Conservation (phyloP, 2,888 invertebrate species). For the Endotricha flammealis region DNA sequence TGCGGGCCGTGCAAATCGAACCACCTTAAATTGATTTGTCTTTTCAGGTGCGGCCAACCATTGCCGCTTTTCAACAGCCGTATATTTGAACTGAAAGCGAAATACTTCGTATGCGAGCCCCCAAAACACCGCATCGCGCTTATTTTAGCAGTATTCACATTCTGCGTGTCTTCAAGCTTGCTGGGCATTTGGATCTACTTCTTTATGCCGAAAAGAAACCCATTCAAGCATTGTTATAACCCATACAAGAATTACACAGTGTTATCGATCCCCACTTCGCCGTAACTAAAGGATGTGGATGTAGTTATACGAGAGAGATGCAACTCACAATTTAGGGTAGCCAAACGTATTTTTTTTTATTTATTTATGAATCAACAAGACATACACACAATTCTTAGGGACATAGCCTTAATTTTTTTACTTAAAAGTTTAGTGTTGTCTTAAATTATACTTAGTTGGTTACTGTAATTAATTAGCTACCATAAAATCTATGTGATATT, state of each 20-base stretch:
- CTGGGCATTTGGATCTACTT: conserved; percentile 57
- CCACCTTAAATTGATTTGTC: no score
- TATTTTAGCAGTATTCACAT: conserved; percentile 33
- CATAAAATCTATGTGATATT: no score
- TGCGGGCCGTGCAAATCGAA: no score
- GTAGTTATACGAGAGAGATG: background rate
- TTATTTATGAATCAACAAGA: no score
- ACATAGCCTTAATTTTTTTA: no score
- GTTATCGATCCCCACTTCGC: conserved; percentile 31
- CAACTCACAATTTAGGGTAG: background rate
- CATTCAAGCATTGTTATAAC: conserved; percentile 32
- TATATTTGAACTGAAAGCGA: conserved; percentile 57
- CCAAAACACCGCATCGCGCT: conserved; percentile 30
- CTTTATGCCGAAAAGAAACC: conserved; percentile 39
- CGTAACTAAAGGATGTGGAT: conserved; percentile 26
- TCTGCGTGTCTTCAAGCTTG: conserved; percentile 37
- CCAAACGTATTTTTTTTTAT: no score
- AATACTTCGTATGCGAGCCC: conserved; percentile 57
- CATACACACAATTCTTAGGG: no score
- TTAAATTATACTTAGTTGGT: no score
- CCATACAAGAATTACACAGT: conserved; percentile 4
- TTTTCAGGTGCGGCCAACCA: conserved; percentile 71
- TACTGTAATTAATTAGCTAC: no score
- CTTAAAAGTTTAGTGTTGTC: no score
- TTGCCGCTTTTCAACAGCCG: conserved; percentile 51